Conservation (phyloP, 2,888 invertebrate genomes). For the Hirtodrosophila confusa region DNA sequence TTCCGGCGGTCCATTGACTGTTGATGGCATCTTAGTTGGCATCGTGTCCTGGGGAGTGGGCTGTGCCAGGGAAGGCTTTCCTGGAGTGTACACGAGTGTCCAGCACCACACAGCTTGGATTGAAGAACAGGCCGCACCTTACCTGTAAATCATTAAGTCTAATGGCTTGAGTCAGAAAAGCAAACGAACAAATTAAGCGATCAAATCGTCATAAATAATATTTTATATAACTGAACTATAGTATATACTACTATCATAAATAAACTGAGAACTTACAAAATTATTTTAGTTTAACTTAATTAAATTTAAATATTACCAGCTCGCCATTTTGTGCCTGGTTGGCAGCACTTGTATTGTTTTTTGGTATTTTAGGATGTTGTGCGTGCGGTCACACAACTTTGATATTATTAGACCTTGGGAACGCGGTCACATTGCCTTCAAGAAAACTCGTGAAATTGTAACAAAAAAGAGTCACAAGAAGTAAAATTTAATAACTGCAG, state of each 20-base stretch:
- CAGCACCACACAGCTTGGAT: conserved; percentile 66
- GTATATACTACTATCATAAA: neutral
- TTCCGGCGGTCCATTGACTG: conserved; percentile 81
- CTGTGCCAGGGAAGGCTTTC: conserved; percentile 75
- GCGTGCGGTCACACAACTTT: neutral
- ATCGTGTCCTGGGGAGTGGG: conserved; percentile 82
- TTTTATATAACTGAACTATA: neutral
- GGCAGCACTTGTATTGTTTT: conserved; percentile 16
- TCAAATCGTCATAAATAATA: conserved; percentile 24
- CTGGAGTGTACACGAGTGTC: conserved; percentile 78
- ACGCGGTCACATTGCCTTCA: conserved; percentile 41
- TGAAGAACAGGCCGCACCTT: conserved; percentile 61
- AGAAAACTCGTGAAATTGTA: conserved; percentile 57
- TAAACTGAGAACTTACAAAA: conserved; percentile 28
- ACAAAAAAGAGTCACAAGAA: conserved; percentile 35
- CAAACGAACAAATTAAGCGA: conserved; percentile 46
- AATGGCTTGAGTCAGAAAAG: neutral
- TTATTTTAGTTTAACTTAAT: neutral
- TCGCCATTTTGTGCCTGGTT: neutral
- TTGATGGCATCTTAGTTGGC: conserved; percentile 70
- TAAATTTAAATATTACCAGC: neutral
- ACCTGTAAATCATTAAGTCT: conserved; percentile 37
- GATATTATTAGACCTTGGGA: conserved; percentile 5
- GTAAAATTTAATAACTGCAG: conserved; percentile 34
- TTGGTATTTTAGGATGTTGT: neutral